Evolutionary conservation across 92 coral and sea anemone species (phyloP).

Genomic region (Porites evermanni): DNA sequence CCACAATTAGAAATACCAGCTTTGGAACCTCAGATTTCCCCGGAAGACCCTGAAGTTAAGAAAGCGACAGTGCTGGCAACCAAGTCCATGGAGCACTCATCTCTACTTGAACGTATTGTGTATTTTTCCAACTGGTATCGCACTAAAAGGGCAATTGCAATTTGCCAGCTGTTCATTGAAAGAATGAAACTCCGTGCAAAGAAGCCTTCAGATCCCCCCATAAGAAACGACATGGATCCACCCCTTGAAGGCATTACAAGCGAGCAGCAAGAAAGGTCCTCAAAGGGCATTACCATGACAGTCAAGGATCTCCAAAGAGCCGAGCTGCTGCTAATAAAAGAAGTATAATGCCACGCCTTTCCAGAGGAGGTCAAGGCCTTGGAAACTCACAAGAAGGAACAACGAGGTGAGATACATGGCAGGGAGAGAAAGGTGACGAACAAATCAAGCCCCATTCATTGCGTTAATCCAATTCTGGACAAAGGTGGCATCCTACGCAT

Average conservation of each 20-base stretch:
- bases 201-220: background rate
- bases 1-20: background rate
- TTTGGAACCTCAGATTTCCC: background rate
- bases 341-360: too few species aligned
- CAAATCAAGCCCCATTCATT: too few species aligned
- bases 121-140: conserved; percentile 42
- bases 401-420: too few species aligned
- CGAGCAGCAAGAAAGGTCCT: background rate
- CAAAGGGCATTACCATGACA: background rate
- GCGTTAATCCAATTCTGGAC: too few species aligned
- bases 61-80: background rate
- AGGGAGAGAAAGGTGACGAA: too few species aligned
- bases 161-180: background rate
- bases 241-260: background rate
- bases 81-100: background rate
- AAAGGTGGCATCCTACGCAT: conserved; percentile 4
- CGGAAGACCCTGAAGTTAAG: conserved; percentile 17
- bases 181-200: background rate
- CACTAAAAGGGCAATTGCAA: background rate
- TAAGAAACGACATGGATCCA: background rate
- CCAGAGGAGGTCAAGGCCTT: too few species aligned
- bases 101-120: background rate
- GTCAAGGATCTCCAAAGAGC: conserved; percentile 21
- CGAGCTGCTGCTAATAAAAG: too few species aligned
- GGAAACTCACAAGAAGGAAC: too few species aligned